Conservation (phyloP, 2,113 vertebrate genomes). For the Aix galericulata region DNA sequence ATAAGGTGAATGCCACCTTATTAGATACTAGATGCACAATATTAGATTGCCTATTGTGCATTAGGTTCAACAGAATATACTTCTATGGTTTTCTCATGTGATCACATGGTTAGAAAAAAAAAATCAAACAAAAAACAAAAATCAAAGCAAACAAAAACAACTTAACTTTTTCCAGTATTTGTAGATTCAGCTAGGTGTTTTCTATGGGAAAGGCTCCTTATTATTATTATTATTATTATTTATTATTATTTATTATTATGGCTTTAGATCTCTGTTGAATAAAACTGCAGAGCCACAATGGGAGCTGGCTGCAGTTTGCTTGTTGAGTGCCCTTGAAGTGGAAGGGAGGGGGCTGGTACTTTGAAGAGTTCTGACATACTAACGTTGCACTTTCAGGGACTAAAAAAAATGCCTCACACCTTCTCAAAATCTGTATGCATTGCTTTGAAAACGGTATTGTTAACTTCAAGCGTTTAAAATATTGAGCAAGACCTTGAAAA, state of each 20-base stretch:
- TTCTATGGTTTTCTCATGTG: not conserved
- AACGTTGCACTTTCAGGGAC: not conserved
- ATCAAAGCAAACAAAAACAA: not conserved
- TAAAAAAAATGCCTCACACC: not conserved
- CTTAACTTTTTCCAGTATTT: not conserved
- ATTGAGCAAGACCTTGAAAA: not conserved
- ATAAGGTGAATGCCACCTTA: not conserved
- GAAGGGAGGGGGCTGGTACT: not conserved
- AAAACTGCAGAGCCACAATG: not conserved
- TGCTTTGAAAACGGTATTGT: not conserved
- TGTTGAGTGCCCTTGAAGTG: not conserved
- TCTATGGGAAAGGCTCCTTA: not conserved
- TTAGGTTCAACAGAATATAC: not conserved
- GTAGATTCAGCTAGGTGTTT: not conserved
- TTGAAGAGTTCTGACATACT: not conserved
- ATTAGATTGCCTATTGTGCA: not conserved
- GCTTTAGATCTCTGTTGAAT: not conserved
- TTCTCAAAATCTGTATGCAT: not conserved
- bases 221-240: not conserved
- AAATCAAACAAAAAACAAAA: not conserved
- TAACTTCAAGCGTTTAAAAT: not conserved
- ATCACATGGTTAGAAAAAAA: not conserved
- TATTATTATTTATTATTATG: not conserved
- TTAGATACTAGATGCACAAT: not conserved
- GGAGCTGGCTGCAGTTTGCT: not conserved